Conservation (phyloP, 1,140 invertebrate genomes). For the Lasioglossum albipes region DNA sequence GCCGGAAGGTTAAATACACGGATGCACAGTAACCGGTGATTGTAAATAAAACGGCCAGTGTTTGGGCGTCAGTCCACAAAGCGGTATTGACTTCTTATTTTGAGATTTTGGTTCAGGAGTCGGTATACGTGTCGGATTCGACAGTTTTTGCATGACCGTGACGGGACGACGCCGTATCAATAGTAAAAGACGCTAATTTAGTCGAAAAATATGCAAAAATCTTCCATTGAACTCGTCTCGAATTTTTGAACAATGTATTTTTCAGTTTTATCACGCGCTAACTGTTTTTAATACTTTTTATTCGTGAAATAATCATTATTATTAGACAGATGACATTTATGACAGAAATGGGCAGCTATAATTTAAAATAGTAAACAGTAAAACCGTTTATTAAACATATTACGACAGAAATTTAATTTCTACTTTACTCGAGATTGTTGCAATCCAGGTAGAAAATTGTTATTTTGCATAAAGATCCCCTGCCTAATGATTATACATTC, state of each 20-base stretch:
- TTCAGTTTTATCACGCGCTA: too few species aligned
- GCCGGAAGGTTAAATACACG: neutral
- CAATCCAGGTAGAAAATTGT: too few species aligned
- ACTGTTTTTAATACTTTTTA: too few species aligned
- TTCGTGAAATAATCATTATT: too few species aligned
- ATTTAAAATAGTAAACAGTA: too few species aligned
- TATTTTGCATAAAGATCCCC: too few species aligned
- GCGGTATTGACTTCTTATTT: neutral
- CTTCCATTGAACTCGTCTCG: neutral
- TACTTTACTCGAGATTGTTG: too few species aligned
- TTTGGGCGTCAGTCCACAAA: neutral
- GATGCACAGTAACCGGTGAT: neutral
- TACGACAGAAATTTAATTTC: too few species aligned
- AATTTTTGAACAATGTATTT: neutral
- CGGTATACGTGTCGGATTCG: neutral
- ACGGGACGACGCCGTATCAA: neutral
- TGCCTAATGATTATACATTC: too few species aligned
- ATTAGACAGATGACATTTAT: too few species aligned
- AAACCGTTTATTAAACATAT: too few species aligned
- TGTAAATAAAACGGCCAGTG: neutral
- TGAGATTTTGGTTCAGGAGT: neutral
- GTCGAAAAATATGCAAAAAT: neutral
- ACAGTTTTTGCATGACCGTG: neutral
- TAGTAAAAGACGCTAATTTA: neutral
- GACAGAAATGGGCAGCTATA: too few species aligned